These are phyloP conservation scores for Microcaecilia unicolor DNA, from an alignment of 2,797 vertebrate genomes.

Conservation along the genomic window DNA sequence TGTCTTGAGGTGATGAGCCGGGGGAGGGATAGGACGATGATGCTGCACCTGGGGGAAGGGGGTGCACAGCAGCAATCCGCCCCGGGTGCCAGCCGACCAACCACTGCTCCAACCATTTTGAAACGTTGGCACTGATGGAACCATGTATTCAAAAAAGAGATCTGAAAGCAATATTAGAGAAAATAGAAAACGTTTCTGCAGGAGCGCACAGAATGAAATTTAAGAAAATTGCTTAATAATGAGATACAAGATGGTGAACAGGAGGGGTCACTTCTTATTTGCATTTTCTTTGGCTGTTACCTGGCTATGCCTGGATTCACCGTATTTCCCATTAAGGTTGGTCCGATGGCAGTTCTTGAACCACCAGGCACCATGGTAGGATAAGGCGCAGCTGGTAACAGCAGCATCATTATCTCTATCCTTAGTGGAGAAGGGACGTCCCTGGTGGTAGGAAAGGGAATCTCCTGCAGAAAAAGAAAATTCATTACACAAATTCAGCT, in stretches of 20 bases:
- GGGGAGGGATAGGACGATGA: too few relatives aligned
- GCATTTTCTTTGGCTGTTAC: constrained; percentile 63
- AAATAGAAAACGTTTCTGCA: too few relatives aligned
- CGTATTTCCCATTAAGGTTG: constrained; percentile 96
- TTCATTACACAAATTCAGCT: not conserved
- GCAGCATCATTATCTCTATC: constrained; percentile 95
- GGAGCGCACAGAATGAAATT: too few relatives aligned
- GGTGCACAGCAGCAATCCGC: too few relatives aligned
- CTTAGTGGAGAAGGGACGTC: constrained; percentile 93
- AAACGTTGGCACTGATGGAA: too few relatives aligned
- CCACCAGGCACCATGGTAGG: constrained; percentile 98
- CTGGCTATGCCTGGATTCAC: constrained; percentile 96
- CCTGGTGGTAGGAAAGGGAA: constrained; percentile 93
- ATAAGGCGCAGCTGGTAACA: constrained; percentile 95
- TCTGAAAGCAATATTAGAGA: too few relatives aligned
- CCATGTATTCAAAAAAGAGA: too few relatives aligned
- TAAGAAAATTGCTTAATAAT: too few relatives aligned
- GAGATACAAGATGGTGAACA: not conserved
- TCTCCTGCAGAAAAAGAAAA: constrained; percentile 65
- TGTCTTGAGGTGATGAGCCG: too few relatives aligned
- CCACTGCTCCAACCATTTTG: too few relatives aligned
- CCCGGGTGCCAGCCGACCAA: too few relatives aligned
- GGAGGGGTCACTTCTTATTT: not conserved
- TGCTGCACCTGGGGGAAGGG: too few relatives aligned
- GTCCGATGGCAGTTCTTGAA: constrained; percentile 97